These are phyloP conservation scores for Isotomurus palustris DNA, from an alignment of 2,888 invertebrate species.

Conservation along the genomic window DNA sequence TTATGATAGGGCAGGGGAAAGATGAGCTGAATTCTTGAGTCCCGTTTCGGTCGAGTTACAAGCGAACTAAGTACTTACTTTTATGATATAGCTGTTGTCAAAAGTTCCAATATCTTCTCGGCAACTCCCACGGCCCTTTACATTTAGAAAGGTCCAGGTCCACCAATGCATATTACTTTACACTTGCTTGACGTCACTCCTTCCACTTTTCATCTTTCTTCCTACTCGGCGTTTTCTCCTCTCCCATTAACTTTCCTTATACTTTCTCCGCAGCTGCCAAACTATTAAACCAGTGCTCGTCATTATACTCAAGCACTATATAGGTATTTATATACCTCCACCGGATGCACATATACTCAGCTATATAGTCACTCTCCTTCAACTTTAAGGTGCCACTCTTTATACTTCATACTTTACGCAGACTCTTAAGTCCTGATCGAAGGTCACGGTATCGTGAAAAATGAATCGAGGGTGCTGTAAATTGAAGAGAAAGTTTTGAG, in stretches of 20 bases:
- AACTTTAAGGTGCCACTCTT: too few relatives aligned
- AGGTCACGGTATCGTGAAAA: too few relatives aligned
- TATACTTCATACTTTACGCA: too few relatives aligned
- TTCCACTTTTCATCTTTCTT: conserved; percentile 1
- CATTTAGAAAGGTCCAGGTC: conserved; percentile 13
- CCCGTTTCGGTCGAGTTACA: conserved; percentile 7
- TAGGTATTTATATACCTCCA: too few relatives aligned
- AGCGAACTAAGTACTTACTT: neutral
- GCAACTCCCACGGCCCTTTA: conserved; percentile 1
- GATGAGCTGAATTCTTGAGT: neutral
- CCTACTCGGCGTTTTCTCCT: neutral
- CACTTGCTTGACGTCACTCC: conserved; percentile 6
- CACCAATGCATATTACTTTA: conserved; percentile 2
- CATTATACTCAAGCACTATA: too few relatives aligned
- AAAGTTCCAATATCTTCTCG: conserved; percentile 5
- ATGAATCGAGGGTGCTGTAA: too few relatives aligned
- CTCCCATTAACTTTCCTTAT: neutral
- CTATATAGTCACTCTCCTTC: too few relatives aligned
- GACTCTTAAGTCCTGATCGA: too few relatives aligned
- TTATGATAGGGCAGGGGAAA: conserved; percentile 1
- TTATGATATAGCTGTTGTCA: conserved; percentile 13
- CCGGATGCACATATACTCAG: too few relatives aligned
- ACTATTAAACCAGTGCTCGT: too few relatives aligned
- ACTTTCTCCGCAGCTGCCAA: too few relatives aligned
- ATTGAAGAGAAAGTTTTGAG: too few relatives aligned